phyloP scores from a whole-genome alignment of 1,140 invertebrate species.

The Heterodera schachtii region DNA sequence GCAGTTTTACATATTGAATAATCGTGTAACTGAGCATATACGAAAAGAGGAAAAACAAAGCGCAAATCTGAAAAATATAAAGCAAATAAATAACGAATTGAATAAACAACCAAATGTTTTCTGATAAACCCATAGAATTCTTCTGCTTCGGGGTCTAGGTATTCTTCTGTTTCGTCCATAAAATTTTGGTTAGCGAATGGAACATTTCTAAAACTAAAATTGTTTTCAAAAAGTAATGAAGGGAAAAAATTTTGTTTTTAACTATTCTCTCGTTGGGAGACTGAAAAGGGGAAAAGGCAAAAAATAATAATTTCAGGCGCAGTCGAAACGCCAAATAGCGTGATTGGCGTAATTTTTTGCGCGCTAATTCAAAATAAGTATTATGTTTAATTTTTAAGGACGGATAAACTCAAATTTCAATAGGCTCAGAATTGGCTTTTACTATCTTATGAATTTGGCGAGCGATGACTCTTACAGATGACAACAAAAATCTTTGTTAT shows the following conservation, averaged over 20 bases:
- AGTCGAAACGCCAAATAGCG: no score
- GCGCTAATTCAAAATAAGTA: no score
- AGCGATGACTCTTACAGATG: neutral
- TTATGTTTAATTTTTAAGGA: no score
- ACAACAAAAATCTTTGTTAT: constrained; percentile 8
- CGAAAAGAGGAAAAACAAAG: constrained; percentile 58
- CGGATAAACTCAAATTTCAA: no score
- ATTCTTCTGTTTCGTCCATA: constrained; percentile 5
- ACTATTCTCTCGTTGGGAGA: no score
- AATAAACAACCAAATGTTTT: constrained; percentile 58
- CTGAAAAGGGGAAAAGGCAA: no score
- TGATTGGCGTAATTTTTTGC: no score
- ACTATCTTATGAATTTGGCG: no score
- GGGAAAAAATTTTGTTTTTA: no score
- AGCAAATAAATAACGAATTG: constrained; percentile 6
- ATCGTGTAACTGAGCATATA: constrained; percentile 57
- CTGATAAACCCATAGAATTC: constrained; percentile 60
- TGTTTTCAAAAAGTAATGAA: no score
- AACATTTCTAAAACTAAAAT: neutral
- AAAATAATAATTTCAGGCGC: no score
- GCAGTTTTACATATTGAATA: constrained; percentile 56
- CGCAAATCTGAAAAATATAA: constrained; percentile 53
- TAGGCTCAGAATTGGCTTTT: neutral
- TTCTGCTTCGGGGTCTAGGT: neutral
- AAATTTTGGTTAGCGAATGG: neutral